A percentile compares a stretch with the other conserved stretches of the same genome.
Conservation (phyloP, 2,888 invertebrate genomes). For the Drosophila percnosoma region DNA sequence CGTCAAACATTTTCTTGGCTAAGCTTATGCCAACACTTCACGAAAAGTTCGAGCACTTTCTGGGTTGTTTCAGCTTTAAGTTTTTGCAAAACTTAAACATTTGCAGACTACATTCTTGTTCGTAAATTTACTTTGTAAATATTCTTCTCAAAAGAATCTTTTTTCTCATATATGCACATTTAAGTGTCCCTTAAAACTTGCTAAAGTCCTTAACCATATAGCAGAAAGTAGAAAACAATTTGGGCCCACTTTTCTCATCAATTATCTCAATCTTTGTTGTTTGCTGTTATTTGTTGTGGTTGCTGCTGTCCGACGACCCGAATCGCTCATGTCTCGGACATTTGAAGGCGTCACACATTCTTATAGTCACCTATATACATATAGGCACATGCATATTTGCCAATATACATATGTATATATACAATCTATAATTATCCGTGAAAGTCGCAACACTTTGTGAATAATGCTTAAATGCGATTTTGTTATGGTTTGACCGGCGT, state of each 20-base stretch:
- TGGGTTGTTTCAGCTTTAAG: not conserved
- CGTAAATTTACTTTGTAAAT: not conserved
- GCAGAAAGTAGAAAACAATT: constrained; percentile 24
- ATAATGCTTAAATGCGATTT: constrained; percentile 48
- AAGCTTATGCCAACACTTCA: not conserved
- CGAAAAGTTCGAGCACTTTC: not conserved
- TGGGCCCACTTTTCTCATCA: constrained; percentile 44
- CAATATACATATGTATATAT: not conserved
- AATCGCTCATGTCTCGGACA: constrained; percentile 46
- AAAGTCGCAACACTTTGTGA: constrained; percentile 44
- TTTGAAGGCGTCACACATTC: constrained; percentile 37
- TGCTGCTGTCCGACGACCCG: constrained; percentile 61
- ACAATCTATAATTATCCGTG: constrained; percentile 49
- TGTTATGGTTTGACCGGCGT: constrained; percentile 54
- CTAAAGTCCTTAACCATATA: not conserved
- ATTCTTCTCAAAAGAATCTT: not conserved
- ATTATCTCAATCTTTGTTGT: constrained; percentile 36
- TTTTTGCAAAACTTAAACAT: not conserved
- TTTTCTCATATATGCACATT: not conserved
- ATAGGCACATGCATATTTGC: constrained; percentile 2
- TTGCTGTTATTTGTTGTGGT: constrained; percentile 6
- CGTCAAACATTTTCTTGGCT: not conserved
- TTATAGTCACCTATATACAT: constrained; percentile 2
- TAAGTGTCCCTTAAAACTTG: constrained; percentile 1
- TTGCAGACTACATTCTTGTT: not conserved